These are phyloP conservation scores for Centropristis striata DNA, from an alignment of 2,113 vertebrate species.

Conservation along the genomic window DNA sequence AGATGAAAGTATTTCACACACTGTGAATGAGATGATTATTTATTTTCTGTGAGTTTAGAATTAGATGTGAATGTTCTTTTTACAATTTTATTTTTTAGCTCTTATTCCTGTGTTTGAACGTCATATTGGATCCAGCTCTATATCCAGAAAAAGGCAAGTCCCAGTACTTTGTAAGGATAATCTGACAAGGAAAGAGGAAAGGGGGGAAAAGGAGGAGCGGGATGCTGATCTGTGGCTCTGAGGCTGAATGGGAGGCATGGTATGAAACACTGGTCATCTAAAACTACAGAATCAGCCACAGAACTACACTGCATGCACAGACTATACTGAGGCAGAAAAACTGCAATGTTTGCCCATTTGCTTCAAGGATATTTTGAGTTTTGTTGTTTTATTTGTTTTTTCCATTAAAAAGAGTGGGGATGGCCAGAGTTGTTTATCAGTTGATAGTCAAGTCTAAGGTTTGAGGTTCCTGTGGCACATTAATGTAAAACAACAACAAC, in stretches of 20 bases:
- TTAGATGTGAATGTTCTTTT: neutral
- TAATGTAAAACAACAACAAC: constrained; percentile 5
- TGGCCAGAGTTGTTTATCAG: neutral
- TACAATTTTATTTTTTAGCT: neutral
- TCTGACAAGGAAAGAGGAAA: constrained; percentile 25
- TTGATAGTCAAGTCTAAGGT: neutral
- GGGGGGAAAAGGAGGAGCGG: neutral
- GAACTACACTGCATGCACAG: neutral
- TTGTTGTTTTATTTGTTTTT: neutral
- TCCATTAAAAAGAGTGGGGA: no score
- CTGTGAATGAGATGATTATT: constrained; percentile 5
- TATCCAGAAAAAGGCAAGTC: constrained; percentile 10
- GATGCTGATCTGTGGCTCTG: neutral
- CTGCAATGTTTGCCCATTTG: neutral
- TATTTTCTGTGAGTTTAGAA: constrained; percentile 4
- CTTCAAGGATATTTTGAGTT: neutral
- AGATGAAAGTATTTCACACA: constrained; percentile 7
- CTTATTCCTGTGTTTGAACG: neutral
- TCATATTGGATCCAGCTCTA: neutral
- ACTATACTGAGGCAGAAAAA: neutral
- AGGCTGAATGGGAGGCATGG: neutral
- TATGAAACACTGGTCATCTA: neutral
- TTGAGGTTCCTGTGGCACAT: constrained; percentile 9
- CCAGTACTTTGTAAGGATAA: constrained; percentile 13
- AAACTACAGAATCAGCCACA: neutral